phyloP scores from a whole-genome alignment of 2,888 invertebrate genomes.

The Ophion costatus region DNA sequence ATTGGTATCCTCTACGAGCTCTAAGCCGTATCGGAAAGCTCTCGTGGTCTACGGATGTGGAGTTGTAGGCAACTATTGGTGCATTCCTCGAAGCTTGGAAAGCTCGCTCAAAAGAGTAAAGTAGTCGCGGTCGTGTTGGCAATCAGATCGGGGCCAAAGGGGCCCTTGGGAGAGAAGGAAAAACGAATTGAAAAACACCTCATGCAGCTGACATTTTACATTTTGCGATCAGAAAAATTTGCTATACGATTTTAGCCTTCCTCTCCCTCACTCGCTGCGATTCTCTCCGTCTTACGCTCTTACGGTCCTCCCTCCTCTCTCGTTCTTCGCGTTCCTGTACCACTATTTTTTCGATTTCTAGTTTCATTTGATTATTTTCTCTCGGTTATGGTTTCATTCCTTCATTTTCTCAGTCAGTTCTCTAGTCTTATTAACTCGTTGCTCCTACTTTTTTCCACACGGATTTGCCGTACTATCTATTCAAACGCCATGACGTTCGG shows the following conservation, averaged over 20 bases:
- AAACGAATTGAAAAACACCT: constrained; percentile 68
- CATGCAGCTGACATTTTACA: constrained; percentile 76
- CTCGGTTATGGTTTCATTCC: background rate
- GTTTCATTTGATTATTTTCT: background rate
- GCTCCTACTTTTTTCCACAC: background rate
- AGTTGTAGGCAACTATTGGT: constrained; percentile 30
- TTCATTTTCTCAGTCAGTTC: too few species aligned
- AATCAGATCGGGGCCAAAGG: constrained; percentile 57
- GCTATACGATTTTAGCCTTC: background rate
- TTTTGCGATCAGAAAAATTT: constrained; percentile 67
- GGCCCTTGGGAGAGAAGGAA: background rate
- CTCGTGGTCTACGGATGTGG: constrained; percentile 43
- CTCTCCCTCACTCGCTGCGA: constrained; percentile 8
- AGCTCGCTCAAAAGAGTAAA: constrained; percentile 9
- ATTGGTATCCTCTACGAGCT: background rate
- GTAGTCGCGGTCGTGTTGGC: constrained; percentile 69
- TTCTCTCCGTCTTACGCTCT: constrained; percentile 25
- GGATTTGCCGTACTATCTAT: background rate
- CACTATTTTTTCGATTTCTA: background rate
- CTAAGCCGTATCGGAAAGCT: background rate
- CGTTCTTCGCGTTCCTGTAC: background rate
- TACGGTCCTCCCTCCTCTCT: background rate
- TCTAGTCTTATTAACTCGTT: constrained; percentile 14
- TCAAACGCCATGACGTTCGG: constrained; percentile 1
- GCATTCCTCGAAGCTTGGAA: constrained; percentile 6